Evolutionary conservation across 2,888 invertebrate genomes (phyloP).

Genomic region (Patella caerulea): DNA sequence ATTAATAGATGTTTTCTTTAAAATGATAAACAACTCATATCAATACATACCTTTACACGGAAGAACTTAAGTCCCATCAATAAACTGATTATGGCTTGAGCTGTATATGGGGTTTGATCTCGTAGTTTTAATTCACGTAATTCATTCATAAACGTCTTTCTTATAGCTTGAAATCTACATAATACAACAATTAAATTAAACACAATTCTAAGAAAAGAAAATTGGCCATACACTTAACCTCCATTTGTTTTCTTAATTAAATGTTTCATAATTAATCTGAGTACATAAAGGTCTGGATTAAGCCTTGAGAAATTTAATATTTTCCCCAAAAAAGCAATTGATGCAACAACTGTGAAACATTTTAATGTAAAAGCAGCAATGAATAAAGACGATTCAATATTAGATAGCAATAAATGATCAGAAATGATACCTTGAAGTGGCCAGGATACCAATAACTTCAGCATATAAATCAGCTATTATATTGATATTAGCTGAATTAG

Average conservation of each 20-base stretch:
- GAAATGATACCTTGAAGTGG: conserved; percentile 81
- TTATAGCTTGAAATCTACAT: conserved; percentile 84
- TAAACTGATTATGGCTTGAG: conserved; percentile 94
- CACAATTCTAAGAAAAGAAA: background rate
- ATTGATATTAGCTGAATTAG: conserved; percentile 95
- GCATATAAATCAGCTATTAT: conserved; percentile 98
- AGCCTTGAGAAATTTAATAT: no score
- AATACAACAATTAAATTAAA: background rate
- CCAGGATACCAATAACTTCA: conserved; percentile 95
- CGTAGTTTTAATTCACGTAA: conserved; percentile 85
- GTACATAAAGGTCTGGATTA: no score
- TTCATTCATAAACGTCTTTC: conserved; percentile 92
- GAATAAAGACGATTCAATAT: no score
- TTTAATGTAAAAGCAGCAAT: no score
- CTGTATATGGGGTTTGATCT: conserved; percentile 85
- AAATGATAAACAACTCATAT: no score
- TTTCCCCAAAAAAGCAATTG: no score
- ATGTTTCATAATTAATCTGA: no score
- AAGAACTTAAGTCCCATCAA: conserved; percentile 99
- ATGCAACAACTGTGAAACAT: background rate
- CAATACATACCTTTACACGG: conserved; percentile 77
- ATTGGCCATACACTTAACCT: background rate
- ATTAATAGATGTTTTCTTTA: background rate
- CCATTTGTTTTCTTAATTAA: no score
- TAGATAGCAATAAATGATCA: no score